phyloP scores from a whole-genome alignment of 2,113 vertebrate genomes.

The Amphilophus citrinellus region DNA sequence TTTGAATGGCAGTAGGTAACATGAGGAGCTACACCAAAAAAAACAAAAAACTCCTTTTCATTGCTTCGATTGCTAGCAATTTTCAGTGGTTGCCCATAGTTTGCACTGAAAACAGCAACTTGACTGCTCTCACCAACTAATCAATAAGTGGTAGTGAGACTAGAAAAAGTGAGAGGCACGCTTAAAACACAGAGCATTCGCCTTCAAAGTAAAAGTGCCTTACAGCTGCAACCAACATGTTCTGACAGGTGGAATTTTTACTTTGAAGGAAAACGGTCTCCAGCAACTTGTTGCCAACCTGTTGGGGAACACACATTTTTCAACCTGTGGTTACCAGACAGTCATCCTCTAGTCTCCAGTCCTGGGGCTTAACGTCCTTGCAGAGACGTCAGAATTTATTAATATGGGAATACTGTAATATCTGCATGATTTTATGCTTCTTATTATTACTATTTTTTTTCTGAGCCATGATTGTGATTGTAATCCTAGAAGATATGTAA shows the following conservation, averaged over 20 bases:
- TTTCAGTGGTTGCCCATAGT: background rate
- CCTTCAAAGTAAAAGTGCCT: background rate
- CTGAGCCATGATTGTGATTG: background rate
- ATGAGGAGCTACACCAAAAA: background rate
- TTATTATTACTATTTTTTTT: too few relatives aligned
- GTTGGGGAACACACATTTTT: too few relatives aligned
- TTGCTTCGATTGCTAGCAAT: background rate
- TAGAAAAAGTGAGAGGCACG: background rate
- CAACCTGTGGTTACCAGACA: too few relatives aligned
- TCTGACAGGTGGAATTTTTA: too few relatives aligned
- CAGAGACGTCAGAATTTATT: too few relatives aligned
- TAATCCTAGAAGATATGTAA: background rate
- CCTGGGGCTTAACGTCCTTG: background rate
- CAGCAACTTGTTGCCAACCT: too few relatives aligned
- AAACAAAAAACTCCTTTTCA: background rate
- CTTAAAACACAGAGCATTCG: background rate
- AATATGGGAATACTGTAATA: too few relatives aligned
- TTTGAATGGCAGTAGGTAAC: background rate
- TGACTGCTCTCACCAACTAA: background rate
- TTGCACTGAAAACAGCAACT: accelerated
- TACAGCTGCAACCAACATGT: background rate
- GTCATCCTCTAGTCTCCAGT: too few relatives aligned
- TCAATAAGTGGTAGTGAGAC: background rate
- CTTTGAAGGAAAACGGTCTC: too few relatives aligned
- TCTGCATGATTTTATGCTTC: too few relatives aligned